Evolutionary conservation across 1,140 invertebrate genomes (phyloP).

Genomic region (Bombyx mandarina): DNA sequence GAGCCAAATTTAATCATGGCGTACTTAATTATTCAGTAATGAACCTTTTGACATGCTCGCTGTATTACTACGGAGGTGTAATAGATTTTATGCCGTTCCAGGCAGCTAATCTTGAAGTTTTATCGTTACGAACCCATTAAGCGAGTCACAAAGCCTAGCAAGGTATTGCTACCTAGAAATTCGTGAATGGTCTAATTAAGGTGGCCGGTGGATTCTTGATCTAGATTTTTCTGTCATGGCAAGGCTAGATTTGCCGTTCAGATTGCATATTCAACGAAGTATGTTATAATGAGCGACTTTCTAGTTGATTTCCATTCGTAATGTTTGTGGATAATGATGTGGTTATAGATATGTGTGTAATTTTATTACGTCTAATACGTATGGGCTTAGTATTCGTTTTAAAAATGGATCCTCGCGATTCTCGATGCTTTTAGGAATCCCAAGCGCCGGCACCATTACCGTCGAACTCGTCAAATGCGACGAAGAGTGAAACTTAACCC

Average conservation of each 20-base stretch:
- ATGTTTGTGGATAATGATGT: too few relatives aligned
- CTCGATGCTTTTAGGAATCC: too few relatives aligned
- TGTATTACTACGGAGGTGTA: slow-evolving; percentile 1
- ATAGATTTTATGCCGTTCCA: slow-evolving; percentile 3
- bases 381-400: too few relatives aligned
- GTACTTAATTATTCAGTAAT: slow-evolving; percentile 4
- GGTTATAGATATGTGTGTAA: too few relatives aligned
- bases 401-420: too few relatives aligned
- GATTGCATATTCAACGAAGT: too few relatives aligned
- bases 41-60: slow-evolving; percentile 1
- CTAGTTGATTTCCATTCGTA: too few relatives aligned
- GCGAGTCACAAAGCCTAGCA: slow-evolving; percentile 2
- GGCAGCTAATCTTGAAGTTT: slow-evolving; percentile 2
- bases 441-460: too few relatives aligned
- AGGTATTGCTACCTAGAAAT: neutral
- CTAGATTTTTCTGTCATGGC: neutral
- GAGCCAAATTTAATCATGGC: neutral
- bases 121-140: slow-evolving; percentile 2
- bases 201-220: neutral
- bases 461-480: too few relatives aligned
- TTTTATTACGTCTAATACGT: too few relatives aligned
- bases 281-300: too few relatives aligned
- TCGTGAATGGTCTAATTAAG: slow-evolving; percentile 3
- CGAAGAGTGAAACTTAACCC: too few relatives aligned
- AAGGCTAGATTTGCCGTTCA: neutral